Conservation (phyloP, 1,140 invertebrate genomes). For the Maniola jurtina region DNA sequence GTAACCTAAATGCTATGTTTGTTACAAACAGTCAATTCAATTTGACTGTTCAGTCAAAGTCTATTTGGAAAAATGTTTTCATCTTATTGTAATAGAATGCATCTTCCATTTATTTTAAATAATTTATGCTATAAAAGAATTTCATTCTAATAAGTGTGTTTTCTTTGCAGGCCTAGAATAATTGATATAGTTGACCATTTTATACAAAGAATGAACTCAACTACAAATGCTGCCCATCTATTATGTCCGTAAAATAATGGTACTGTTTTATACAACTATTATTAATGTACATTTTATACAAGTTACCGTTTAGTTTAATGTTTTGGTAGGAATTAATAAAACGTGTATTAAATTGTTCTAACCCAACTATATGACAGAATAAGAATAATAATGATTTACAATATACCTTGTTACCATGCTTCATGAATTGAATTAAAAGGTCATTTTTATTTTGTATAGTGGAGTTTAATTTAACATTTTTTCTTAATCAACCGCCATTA, state of each 20-base stretch:
- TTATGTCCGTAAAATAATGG: constrained; percentile 67
- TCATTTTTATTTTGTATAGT: constrained; percentile 76
- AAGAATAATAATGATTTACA: constrained; percentile 72
- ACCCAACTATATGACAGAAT: constrained; percentile 65
- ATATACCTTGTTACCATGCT: constrained; percentile 77
- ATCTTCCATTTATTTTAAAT: not conserved
- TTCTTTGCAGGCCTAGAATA: constrained; percentile 66
- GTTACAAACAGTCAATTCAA: too few relatives aligned
- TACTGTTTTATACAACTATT: constrained; percentile 75
- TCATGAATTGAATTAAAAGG: constrained; percentile 76
- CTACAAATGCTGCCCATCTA: constrained; percentile 66
- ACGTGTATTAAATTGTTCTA: constrained; percentile 71
- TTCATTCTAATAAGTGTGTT: not conserved
- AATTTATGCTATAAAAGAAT: too few relatives aligned
- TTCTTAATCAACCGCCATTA: constrained; percentile 23
- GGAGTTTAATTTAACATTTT: constrained; percentile 51
- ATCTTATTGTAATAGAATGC: not conserved
- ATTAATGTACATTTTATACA: constrained; percentile 77
- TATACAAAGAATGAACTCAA: constrained; percentile 65
- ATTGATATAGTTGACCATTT: constrained; percentile 66
- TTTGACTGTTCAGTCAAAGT: too few relatives aligned
- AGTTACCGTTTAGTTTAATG: constrained; percentile 76
- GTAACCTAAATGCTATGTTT: too few relatives aligned
- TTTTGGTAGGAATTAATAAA: constrained; percentile 64
- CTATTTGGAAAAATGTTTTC: too few relatives aligned